phyloP scores from a whole-genome alignment of 2,888 invertebrate species.

The Hetaerina titia region DNA sequence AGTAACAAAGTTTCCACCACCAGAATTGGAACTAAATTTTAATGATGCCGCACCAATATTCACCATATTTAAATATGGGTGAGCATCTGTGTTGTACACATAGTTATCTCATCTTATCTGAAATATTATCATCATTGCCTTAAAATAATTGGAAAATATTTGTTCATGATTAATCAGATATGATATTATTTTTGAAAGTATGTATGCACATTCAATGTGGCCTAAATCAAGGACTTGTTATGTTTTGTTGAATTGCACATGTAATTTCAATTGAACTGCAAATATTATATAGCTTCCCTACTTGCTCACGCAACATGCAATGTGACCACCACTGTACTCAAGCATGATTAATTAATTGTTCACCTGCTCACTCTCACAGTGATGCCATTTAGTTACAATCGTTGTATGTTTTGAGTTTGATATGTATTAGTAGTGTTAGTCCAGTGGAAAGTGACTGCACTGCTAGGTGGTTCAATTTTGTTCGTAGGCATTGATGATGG shows the following conservation, averaged over 20 bases:
- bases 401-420: neutral
- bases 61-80: too few species aligned
- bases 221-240: neutral
- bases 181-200: neutral
- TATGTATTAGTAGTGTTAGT: slow-evolving; percentile 4
- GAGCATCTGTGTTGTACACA: too few species aligned
- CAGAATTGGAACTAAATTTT: too few species aligned
- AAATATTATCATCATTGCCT: too few species aligned
- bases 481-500: neutral
- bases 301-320: slow-evolving; percentile 32
- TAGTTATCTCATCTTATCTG: too few species aligned
- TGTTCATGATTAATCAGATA: neutral
- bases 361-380: slow-evolving; percentile 3
- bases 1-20: too few species aligned
- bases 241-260: neutral
- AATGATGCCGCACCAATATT: too few species aligned
- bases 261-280: neutral
- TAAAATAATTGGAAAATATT: too few species aligned
- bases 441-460: neutral
- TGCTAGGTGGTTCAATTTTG: neutral
- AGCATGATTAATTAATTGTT: slow-evolving; percentile 10
- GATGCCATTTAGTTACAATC: neutral
- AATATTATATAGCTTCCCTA: neutral
- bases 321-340: neutral
- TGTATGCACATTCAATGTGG: neutral